Evolutionary conservation across 2,113 vertebrate genomes (phyloP), one percentile per base, ranked within the genome.

Genomic region (Coregonus clupeaformis): DNA sequence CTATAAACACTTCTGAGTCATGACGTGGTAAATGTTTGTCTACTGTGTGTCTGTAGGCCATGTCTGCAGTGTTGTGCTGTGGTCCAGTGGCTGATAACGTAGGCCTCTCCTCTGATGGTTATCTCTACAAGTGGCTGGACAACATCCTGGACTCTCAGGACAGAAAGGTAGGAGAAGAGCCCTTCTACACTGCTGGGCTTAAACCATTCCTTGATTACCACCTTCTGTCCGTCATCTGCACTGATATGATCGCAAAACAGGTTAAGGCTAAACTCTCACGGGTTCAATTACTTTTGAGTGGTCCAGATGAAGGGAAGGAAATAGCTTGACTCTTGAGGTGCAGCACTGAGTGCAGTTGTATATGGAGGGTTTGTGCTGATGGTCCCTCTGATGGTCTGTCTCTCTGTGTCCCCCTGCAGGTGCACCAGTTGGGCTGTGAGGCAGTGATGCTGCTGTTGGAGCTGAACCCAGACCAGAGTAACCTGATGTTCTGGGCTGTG

Each of bases 101-200:
- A 0, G 98, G 98, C 55, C 95, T 99, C 22, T 99, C 98, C 57
- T 97, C 98, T 68, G 98, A 99, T 86, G 98, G 98, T 76, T 99
- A 99, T 92, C 94, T 99, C 74, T 99, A 99, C 93, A 99, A 99
- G 88, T 99, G 98, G 98, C 86, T 99, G 78, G 96, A 99, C 93
- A 99, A 99, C 91, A 99, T 99, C 89, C 92, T 99, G 94, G 98
- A 99, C 91, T 99, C 97, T 72, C 94, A 97, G 90, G 98, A 99
- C 92, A 96, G 96, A 88, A 99, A 98, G 96, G 97, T 98, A 89
- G 92, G 55, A 69, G 27, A 24, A 5, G 9, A 9, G 12, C 16
- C 25, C 32, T 47, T 45, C 4, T 20, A 1, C 32, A 69, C n/a
- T 16, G 13, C 16, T 52, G 14, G 49, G n/a, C 3, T 5, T 2